These are phyloP conservation scores for Cuniculus paca DNA, from an alignment of 2,797 vertebrate genomes.

Conservation along the genomic window DNA sequence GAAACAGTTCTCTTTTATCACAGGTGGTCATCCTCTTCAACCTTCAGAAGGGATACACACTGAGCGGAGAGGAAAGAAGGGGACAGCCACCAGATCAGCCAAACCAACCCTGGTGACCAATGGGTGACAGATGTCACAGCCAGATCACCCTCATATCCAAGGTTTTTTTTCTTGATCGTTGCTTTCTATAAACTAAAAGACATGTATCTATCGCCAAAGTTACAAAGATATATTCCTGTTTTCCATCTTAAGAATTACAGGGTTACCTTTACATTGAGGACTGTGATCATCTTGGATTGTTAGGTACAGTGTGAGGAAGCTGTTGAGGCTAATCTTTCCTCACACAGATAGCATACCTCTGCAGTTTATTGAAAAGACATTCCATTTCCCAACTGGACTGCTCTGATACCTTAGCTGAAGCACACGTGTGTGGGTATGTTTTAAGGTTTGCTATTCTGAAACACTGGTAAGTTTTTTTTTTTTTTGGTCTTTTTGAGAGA, in stretches of 20 bases:
- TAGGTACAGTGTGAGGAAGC: neutral
- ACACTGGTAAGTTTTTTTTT: neutral
- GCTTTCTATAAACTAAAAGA: constrained; percentile 29
- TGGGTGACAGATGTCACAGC: too few species aligned
- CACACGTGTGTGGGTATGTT: neutral
- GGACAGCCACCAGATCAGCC: neutral
- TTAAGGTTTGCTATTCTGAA: neutral
- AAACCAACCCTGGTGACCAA: neutral
- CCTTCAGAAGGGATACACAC: neutral
- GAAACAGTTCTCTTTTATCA: too few species aligned
- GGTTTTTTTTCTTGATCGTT: neutral
- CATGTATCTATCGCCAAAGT: neutral
- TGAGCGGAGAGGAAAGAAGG: neutral
- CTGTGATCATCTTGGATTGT: neutral
- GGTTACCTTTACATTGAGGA: constrained; percentile 24
- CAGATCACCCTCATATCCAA: neutral
- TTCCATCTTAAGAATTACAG: neutral
- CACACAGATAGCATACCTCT: neutral
- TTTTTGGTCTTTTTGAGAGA: too few species aligned
- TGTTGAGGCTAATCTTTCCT: neutral
- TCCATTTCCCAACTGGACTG: neutral
- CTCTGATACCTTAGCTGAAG: neutral
- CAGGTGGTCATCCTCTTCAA: neutral
- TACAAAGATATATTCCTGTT: neutral
- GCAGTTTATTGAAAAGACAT: constrained; percentile 11